These are phyloP conservation scores for Halcyon malimbica DNA, from an alignment of 2,113 vertebrate genomes.

Conservation along the genomic window DNA sequence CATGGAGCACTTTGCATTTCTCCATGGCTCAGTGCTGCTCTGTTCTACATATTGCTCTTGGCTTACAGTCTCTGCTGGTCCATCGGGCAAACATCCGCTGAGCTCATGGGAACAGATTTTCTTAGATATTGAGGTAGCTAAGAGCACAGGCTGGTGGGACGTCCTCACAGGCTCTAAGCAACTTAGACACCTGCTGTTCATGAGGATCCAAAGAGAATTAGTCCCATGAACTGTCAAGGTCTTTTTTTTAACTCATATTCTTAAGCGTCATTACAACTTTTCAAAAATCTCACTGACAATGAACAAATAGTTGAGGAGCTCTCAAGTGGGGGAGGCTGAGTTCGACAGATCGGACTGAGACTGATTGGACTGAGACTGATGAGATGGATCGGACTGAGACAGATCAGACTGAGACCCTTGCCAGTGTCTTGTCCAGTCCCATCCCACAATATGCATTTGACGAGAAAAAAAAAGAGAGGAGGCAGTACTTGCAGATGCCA, in stretches of 20 bases:
- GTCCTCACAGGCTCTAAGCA: no score
- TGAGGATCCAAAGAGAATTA: not conserved
- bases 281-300: not conserved
- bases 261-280: not conserved
- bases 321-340: not conserved
- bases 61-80: not conserved
- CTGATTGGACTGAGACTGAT: no score
- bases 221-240: not conserved
- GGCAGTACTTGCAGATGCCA: not conserved
- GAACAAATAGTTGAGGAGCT: not conserved
- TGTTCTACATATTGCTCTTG: not conserved
- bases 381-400: fast-evolving
- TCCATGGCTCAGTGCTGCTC: not conserved
- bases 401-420: not conserved
- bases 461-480: not conserved
- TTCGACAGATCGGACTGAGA: fast-evolving
- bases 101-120: not conserved
- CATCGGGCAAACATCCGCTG: not conserved
- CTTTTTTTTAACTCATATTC: not conserved
- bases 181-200: fast-evolving
- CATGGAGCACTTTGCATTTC: not conserved
- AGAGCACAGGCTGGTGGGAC: not conserved
- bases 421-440: not conserved
- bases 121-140: not conserved
- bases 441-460: not conserved